Evolutionary conservation across 1,140 invertebrate genomes (phyloP).

Genomic region (Drosophila littoralis): DNA sequence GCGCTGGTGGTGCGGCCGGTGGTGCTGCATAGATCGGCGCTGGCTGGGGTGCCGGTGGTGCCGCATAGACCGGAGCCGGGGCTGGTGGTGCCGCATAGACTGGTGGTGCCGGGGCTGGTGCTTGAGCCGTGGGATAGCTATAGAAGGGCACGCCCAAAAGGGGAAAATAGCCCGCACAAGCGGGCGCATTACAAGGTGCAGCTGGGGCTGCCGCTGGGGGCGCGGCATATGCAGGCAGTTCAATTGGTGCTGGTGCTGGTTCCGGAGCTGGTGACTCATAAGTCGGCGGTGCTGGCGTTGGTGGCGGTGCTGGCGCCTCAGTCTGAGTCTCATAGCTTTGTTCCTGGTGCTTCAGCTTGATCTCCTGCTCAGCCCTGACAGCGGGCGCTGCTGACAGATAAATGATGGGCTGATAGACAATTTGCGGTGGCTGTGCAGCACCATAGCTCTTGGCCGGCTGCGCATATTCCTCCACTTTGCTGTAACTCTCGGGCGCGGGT

Average conservation of each 20-base stretch:
- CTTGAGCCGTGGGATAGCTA: constrained; percentile 13
- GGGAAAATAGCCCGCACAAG: constrained; percentile 37
- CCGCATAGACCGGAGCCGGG: not conserved
- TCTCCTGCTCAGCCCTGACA: constrained; percentile 1
- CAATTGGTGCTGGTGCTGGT: not conserved
- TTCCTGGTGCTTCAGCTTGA: constrained; percentile 10
- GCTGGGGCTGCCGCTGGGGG: constrained; percentile 10
- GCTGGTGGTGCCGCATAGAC: constrained; percentile 11
- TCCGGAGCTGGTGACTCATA: constrained; percentile 25
- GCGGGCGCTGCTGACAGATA: constrained; percentile 49
- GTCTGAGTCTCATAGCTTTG: constrained; percentile 23
- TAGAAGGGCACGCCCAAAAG: constrained; percentile 45
- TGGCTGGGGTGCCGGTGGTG: not conserved
- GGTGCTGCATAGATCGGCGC: constrained; percentile 7
- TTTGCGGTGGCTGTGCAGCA: constrained; percentile 52
- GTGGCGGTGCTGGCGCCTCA: constrained; percentile 9
- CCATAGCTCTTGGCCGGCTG: constrained; percentile 35
- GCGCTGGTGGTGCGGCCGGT: not conserved
- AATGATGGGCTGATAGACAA: constrained; percentile 73
- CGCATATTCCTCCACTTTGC: constrained; percentile 32
- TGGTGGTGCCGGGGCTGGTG: constrained; percentile 11
- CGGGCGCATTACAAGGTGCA: constrained; percentile 22
- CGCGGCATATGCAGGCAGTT: constrained; percentile 20
- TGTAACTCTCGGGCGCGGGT: constrained; percentile 38
- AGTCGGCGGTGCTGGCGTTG: not conserved